Conservation (phyloP, 2,888 invertebrate genomes). For the Aromia moschata region DNA sequence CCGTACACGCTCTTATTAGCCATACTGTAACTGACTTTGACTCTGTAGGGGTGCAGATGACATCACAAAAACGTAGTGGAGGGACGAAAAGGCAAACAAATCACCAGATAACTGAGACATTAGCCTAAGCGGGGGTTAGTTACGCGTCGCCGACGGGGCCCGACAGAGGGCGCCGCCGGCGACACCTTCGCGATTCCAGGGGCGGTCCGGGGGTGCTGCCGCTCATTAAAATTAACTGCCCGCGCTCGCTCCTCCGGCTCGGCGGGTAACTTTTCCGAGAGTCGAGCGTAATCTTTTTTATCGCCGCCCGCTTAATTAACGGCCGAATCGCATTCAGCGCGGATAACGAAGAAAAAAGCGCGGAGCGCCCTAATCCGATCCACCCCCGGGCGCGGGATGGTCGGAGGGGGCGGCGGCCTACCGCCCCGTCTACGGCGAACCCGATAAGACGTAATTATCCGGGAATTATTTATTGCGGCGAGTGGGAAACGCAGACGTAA, state of each 20-base stretch:
- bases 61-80: not conserved
- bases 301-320: constrained; percentile 54
- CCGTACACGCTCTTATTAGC: too few relatives aligned
- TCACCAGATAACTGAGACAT: not conserved
- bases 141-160: not conserved
- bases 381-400: constrained; percentile 4
- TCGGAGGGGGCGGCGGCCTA: not conserved
- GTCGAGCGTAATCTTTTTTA: constrained; percentile 53
- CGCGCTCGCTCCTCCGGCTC: constrained; percentile 50
- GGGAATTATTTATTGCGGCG: too few relatives aligned
- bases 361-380: constrained; percentile 49
- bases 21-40: too few relatives aligned
- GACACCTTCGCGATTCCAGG: constrained; percentile 25
- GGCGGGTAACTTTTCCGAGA: constrained; percentile 52
- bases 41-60: too few relatives aligned
- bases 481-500: too few relatives aligned
- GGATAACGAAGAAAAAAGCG: constrained; percentile 51
- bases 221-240: constrained; percentile 52
- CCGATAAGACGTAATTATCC: too few relatives aligned
- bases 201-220: constrained; percentile 24
- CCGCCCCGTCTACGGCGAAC: too few relatives aligned
- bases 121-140: not conserved
- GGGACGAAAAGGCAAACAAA: not conserved
- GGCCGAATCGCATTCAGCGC: constrained; percentile 52
- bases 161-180: not conserved